These are phyloP conservation scores for Gorsachius goisagi DNA, from an alignment of 2,113 vertebrate genomes.

Conservation along the genomic window DNA sequence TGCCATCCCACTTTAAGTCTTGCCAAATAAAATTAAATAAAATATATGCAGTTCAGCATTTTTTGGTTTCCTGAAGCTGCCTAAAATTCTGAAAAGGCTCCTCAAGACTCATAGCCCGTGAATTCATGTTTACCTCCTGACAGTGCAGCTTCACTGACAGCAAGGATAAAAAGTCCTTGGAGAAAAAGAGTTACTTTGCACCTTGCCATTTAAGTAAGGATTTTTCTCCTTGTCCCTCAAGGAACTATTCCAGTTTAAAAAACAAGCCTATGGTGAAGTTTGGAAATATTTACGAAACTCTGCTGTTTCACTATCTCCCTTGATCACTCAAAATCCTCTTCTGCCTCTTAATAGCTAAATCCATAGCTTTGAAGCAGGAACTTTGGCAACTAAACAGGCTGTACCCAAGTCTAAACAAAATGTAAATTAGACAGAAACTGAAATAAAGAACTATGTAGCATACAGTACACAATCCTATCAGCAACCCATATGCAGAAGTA, in stretches of 20 bases:
- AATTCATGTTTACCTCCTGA: not conserved
- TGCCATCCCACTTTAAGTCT: constrained; percentile 33
- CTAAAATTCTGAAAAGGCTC: not conserved
- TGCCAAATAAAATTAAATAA: constrained; percentile 61
- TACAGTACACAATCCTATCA: not conserved
- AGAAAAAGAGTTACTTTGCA: not conserved
- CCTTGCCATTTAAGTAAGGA: not conserved
- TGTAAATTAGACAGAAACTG: not conserved
- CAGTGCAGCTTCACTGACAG: not conserved
- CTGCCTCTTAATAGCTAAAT: not conserved
- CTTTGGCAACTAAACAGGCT: not conserved
- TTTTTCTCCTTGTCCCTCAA: not conserved
- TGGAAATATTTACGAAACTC: not conserved
- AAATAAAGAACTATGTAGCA: not conserved
- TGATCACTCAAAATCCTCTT: not conserved
- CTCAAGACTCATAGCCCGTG: not conserved
- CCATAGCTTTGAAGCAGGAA: not conserved
- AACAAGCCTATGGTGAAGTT: not conserved
- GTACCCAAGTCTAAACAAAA: not conserved
- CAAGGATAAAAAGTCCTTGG: not conserved
- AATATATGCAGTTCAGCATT: constrained; percentile 30
- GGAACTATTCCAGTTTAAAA: not conserved
- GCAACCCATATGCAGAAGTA: not conserved
- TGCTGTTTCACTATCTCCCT: not conserved
- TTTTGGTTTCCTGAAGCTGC: constrained; percentile 14